A percentile compares a stretch with the other conserved stretches of the same genome.
These are phyloP conservation scores for Zalophus californianus DNA, from an alignment of 2,797 vertebrate species.

Conservation along the genomic window DNA sequence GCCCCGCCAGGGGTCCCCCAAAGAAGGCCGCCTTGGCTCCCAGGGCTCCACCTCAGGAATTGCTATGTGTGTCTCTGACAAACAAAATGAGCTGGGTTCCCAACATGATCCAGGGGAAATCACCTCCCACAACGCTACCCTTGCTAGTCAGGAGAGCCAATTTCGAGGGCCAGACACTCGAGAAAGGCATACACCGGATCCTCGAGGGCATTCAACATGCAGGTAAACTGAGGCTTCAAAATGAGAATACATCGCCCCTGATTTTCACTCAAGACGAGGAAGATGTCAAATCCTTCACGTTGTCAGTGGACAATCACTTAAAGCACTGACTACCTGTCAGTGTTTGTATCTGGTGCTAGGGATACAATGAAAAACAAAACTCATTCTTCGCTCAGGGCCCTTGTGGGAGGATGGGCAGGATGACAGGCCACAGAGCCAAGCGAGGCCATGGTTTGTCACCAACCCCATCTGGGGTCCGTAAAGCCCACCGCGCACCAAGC, in stretches of 20 bases:
- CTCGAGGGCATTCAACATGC: rapidly evolving
- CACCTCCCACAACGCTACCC: rapidly evolving
- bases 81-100: not conserved
- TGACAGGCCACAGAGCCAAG: not conserved
- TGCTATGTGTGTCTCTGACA: rapidly evolving
- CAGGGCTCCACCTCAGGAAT: not conserved
- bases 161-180: not conserved
- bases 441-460: not conserved
- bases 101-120: not conserved
- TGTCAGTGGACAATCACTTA: not conserved
- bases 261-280: not conserved
- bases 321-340: not conserved
- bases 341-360: not conserved
- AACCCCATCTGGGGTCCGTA: rapidly evolving
- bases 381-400: rapidly evolving
- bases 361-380: not conserved
- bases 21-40: not conserved
- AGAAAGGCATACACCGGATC: not conserved
- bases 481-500: rapidly evolving
- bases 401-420: rapidly evolving
- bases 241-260: not conserved
- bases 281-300: not conserved
- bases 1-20: rapidly evolving
- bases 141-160: not conserved
- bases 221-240: not conserved